A percentile compares a stretch with the other conserved stretches of the same genome.
These are phyloP conservation scores for Tetheella fluctuosa DNA, from an alignment of 2,888 invertebrate species.

Conservation along the genomic window DNA sequence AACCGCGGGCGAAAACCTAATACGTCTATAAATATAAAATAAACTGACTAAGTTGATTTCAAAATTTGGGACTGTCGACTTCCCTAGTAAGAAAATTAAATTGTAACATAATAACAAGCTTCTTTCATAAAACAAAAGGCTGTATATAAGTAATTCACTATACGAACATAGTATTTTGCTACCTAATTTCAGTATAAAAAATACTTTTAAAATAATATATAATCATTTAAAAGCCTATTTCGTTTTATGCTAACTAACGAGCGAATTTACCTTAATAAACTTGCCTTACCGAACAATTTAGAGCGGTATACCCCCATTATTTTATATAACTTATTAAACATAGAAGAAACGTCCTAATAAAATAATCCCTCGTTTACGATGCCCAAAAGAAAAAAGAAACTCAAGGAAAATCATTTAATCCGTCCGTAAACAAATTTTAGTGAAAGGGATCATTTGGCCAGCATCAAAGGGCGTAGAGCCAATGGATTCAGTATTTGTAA, in stretches of 20 bases:
- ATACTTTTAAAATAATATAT: neutral
- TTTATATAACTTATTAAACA: constrained; percentile 48
- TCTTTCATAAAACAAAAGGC: too few species aligned
- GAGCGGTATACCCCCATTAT: neutral
- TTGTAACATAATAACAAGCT: too few species aligned
- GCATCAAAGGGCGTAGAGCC: constrained; percentile 52
- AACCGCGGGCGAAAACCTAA: too few species aligned
- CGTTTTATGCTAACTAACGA: neutral
- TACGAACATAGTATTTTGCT: too few species aligned
- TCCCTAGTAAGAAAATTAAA: too few species aligned
- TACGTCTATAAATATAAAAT: neutral
- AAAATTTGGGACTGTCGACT: too few species aligned
- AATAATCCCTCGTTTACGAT: constrained; percentile 36
- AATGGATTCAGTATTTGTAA: constrained; percentile 38
- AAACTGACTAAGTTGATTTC: too few species aligned
- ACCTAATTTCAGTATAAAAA: neutral
- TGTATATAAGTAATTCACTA: too few species aligned
- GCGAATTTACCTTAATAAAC: neutral
- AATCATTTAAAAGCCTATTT: neutral
- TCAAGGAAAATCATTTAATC: constrained; percentile 63
- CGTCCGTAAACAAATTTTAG: constrained; percentile 66
- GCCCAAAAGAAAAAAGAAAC: constrained; percentile 42
- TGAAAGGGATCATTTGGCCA: constrained; percentile 28
- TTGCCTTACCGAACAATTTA: constrained; percentile 4
- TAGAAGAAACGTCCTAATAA: constrained; percentile 19